Evolutionary conservation across 2,888 invertebrate species (phyloP).

Genomic region (Drosophila siamana): DNA sequence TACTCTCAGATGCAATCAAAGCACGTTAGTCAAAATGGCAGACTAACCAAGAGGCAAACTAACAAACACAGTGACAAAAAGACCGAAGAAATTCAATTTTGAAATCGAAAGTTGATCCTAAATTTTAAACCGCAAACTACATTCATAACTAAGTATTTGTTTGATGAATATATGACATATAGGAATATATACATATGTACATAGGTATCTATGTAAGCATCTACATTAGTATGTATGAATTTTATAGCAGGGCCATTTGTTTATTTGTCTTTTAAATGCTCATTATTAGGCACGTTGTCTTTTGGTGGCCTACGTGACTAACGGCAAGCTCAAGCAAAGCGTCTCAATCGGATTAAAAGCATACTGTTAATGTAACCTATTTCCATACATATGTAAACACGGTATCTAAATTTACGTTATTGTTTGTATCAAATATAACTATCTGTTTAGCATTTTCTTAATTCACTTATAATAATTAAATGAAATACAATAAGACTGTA

Average conservation of each 20-base stretch:
- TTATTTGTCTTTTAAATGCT: background rate
- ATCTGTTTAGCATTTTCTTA: too few species aligned
- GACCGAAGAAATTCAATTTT: background rate
- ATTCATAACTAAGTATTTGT: background rate
- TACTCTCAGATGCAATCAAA: constrained; percentile 21
- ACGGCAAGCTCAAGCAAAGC: constrained; percentile 12
- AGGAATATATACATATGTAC: background rate
- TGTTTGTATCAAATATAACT: too few species aligned
- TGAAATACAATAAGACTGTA: too few species aligned
- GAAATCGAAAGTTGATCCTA: background rate
- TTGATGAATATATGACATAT: background rate
- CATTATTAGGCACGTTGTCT: constrained; percentile 7
- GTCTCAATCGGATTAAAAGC: constrained; percentile 15
- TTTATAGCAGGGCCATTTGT: background rate
- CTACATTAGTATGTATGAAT: background rate
- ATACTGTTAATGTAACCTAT: background rate
- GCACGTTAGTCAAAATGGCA: constrained; percentile 10
- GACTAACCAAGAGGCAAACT: constrained; percentile 11
- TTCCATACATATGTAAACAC: background rate
- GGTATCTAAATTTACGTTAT: too few species aligned
- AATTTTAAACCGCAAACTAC: background rate
- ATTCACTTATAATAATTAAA: too few species aligned
- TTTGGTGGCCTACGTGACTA: constrained; percentile 48
- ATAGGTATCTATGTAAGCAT: background rate
- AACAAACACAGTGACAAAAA: constrained; percentile 25